Evolutionary conservation across 2,888 invertebrate genomes (phyloP).

Genomic region (Torymus texanus): DNA sequence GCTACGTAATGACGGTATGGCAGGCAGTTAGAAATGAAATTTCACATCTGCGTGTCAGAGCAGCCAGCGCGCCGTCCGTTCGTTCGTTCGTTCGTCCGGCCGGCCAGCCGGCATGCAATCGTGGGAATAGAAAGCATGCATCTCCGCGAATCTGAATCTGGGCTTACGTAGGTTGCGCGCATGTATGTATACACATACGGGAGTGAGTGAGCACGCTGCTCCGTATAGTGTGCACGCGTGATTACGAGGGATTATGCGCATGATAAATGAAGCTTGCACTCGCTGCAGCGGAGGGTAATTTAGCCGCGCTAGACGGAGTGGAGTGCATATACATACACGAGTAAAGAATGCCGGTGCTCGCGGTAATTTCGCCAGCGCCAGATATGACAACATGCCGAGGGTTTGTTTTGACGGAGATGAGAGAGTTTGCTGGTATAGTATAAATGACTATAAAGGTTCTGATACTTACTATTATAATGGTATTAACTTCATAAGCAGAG

Average conservation of each 20-base stretch:
- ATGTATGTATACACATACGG: not conserved
- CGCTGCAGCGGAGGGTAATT: not conserved
- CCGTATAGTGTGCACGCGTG: not conserved
- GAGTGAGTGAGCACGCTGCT: too few species aligned
- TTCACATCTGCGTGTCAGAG: conserved; percentile 64
- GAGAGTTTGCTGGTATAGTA: too few species aligned
- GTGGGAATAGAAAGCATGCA: conserved; percentile 69
- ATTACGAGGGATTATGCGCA: conserved; percentile 44
- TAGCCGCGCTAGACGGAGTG: not conserved
- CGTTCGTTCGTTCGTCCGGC: not conserved
- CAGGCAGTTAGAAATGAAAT: conserved; percentile 66
- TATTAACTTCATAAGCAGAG: too few species aligned
- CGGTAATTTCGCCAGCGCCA: too few species aligned
- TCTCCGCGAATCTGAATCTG: conserved; percentile 58
- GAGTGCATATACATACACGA: not conserved
- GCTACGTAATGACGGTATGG: conserved; percentile 63
- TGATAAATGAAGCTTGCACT: conserved; percentile 30
- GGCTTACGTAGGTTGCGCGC: conserved; percentile 40
- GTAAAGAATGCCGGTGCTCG: not conserved
- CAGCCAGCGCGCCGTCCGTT: conserved; percentile 51
- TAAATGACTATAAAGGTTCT: too few species aligned
- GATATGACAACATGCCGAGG: too few species aligned
- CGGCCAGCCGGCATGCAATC: conserved; percentile 57
- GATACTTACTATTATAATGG: too few species aligned
- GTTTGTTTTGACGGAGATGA: too few species aligned